phyloP scores from a whole-genome alignment of 2,888 invertebrate genomes.

The Rhagophthalmus giganteus region DNA sequence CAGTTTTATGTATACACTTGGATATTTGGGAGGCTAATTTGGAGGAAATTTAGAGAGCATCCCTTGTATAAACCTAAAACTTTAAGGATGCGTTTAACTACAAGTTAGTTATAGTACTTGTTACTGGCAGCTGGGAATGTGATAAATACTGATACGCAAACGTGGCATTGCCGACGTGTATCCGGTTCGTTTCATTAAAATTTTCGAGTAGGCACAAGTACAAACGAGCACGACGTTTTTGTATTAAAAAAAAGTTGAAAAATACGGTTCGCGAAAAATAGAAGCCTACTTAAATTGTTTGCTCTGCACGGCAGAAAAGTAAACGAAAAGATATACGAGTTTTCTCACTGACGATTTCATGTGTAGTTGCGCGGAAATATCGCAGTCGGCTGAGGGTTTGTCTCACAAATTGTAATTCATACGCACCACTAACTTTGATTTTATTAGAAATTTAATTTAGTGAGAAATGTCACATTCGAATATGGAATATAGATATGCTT shows the following conservation, averaged over 20 bases:
- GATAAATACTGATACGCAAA: background rate
- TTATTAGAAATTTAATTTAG: too few relatives aligned
- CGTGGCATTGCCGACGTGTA: too few relatives aligned
- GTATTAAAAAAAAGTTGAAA: too few relatives aligned
- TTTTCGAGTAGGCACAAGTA: too few relatives aligned
- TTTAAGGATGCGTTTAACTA: conserved; percentile 6
- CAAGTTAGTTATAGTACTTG: conserved; percentile 8
- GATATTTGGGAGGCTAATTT: conserved; percentile 9
- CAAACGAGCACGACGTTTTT: too few relatives aligned
- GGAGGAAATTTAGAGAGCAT: conserved; percentile 14
- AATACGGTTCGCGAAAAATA: too few relatives aligned
- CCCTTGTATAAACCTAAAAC: conserved; percentile 8
- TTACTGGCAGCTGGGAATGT: conserved; percentile 2
- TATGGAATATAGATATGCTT: too few relatives aligned
- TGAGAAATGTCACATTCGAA: too few relatives aligned
- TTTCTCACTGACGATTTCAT: conserved; percentile 20
- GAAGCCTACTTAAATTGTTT: background rate
- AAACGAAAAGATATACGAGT: conserved; percentile 10
- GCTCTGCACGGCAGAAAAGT: background rate
- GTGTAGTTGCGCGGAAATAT: conserved; percentile 23
- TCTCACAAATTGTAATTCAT: too few relatives aligned
- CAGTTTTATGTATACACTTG: background rate
- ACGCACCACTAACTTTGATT: too few relatives aligned
- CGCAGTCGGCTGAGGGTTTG: conserved; percentile 4
- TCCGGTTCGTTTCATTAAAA: too few relatives aligned